Evolutionary conservation across 2,888 invertebrate genomes (phyloP), one percentile per base, ranked within the genome.

Genomic region (Opisthograptis luteolata): DNA sequence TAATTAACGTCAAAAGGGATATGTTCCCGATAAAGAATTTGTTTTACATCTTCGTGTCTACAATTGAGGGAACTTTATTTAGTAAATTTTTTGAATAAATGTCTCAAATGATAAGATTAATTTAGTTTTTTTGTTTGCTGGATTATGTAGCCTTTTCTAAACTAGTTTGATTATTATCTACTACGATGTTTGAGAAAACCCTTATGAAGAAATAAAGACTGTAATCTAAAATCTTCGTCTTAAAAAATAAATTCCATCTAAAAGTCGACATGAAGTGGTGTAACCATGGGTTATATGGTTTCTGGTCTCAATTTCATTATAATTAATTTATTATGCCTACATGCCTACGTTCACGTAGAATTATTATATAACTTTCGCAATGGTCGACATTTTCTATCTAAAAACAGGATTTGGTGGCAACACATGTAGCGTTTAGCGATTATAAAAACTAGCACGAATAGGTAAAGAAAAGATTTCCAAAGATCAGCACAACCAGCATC

Each of bases 291-390:
- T 24, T 25, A 15, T 15, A 15, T 3, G 6, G 1, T n/a, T 9
- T 36, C 13, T 14, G 13, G n/a, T 2, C 7, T 20, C 22, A 35
- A 35, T 35, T 22, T 35, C 13, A 22, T n/a, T 34, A 34, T 20
- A 35, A 28, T 34, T 2, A 28, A 24, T 44, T 44, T 13, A 36
- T 28, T 44, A 44, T 30, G 28, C 15, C 15, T 39, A 15, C n/a
- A 27, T 28, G 5, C 17, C 9, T 25, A 9, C 14, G 13, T 19
- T 6, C 19, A 43, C 9, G 8, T 17, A 43, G 2, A 14, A 24
- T 13, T 14, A 30, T 43, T 35, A 43, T 35, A 20, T 20, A 44
- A 44, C 30, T 44, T 36, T 31, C 14, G 36, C 44, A 44, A 44
- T 30, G 35, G 20, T 35, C 35, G 22, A 22, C 10, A 28, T 13